Evolutionary conservation across 2,113 vertebrate species (phyloP).

Genomic region (Labeo rohita): DNA sequence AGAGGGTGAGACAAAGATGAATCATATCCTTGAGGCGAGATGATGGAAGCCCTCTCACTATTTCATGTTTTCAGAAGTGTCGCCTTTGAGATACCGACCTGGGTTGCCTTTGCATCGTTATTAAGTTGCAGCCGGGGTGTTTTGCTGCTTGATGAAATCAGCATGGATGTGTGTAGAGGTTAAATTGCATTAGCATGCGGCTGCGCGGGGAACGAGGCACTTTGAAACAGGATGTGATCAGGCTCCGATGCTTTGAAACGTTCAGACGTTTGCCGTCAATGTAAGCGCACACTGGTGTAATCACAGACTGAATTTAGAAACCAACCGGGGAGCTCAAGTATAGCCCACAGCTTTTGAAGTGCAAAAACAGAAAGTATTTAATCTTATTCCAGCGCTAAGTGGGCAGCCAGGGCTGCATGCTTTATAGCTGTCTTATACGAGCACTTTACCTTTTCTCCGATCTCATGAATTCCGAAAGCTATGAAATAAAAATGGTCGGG

Average conservation of each 20-base stretch:
- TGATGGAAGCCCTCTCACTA: conserved; percentile 31
- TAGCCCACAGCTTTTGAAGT: conserved; percentile 44
- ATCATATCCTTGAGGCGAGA: conserved; percentile 50
- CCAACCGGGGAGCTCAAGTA: conserved; percentile 38
- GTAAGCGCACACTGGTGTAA: conserved; percentile 20
- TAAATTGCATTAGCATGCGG: conserved; percentile 53
- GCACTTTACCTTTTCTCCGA: conserved; percentile 15
- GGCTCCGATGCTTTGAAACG: conserved; percentile 42
- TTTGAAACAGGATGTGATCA: conserved; percentile 34
- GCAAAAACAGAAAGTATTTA: conserved; percentile 49
- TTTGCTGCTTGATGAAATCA: conserved; percentile 48
- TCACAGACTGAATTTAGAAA: conserved; percentile 36
- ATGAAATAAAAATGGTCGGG: conserved; percentile 50
- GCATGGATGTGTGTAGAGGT: conserved; percentile 32
- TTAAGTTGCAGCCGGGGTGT: conserved; percentile 41
- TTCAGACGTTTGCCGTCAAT: conserved; percentile 43
- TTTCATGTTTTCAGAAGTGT: conserved; percentile 5
- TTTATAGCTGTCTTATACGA: conserved; percentile 39
- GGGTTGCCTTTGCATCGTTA: conserved; percentile 36
- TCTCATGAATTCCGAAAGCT: conserved; percentile 43
- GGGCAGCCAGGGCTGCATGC: conserved; percentile 3
- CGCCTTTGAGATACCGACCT: conserved; percentile 33
- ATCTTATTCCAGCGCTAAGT: conserved; percentile 37
- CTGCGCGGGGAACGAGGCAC: neutral
- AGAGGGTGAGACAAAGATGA: conserved; percentile 48